These are phyloP conservation scores for Pseudococcus viburni DNA, from an alignment of 2,888 invertebrate species.

Conservation along the genomic window DNA sequence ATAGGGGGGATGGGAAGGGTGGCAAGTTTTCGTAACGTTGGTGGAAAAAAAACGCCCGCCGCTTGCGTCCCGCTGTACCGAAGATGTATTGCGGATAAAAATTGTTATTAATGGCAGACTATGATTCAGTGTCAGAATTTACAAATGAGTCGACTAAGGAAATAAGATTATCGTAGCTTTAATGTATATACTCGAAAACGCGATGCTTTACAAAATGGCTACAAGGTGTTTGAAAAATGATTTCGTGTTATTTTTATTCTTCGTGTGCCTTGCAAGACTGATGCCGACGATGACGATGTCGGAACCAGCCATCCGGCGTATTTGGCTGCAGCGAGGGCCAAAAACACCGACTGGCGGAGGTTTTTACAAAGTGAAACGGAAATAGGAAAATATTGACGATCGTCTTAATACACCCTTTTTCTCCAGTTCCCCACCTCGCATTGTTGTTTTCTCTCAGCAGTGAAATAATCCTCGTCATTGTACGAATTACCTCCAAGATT, in stretches of 20 bases:
- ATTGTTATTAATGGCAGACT: conserved; percentile 54
- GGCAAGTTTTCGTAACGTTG: neutral
- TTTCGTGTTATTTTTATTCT: conserved; percentile 8
- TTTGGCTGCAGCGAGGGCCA: neutral
- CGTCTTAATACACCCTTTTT: neutral
- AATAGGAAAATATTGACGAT: neutral
- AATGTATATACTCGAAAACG: conserved; percentile 53
- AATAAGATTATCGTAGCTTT: conserved; percentile 57
- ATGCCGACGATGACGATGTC: neutral
- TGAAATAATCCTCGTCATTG: neutral
- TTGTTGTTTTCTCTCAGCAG: neutral
- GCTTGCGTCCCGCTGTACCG: too few relatives aligned
- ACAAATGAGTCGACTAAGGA: conserved; percentile 57
- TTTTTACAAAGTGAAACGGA: neutral
- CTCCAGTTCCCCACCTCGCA: neutral
- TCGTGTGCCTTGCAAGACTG: neutral
- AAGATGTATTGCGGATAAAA: conserved; percentile 44
- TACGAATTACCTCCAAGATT: neutral
- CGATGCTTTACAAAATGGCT: conserved; percentile 40
- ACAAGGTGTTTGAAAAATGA: conserved; percentile 55
- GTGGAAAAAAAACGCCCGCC: neutral
- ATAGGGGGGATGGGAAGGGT: neutral
- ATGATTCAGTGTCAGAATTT: conserved; percentile 55
- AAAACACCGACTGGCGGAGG: neutral
- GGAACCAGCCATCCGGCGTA: neutral